These are phyloP conservation scores for Rotaria socialis DNA, from an alignment of 2,888 invertebrate species.

Conservation along the genomic window DNA sequence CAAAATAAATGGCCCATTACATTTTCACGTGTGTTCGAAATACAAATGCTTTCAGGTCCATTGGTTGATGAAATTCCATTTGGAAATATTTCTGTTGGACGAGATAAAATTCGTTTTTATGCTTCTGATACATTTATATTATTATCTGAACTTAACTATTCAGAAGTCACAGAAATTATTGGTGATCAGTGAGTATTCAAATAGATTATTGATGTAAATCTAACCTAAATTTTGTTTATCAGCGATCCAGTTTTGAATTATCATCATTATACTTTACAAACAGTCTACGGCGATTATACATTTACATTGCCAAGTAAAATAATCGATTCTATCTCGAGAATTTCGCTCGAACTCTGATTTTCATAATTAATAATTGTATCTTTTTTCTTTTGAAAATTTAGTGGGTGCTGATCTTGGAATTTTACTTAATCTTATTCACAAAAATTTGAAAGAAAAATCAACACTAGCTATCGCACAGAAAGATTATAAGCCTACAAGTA, in stretches of 20 bases:
- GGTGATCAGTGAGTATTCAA: background rate
- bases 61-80: background rate
- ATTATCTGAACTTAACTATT: background rate
- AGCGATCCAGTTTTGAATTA: constrained; percentile 25
- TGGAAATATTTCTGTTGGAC: background rate
- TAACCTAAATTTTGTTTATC: background rate
- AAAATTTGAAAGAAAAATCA: background rate
- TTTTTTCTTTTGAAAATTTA: background rate
- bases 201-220: background rate
- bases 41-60: constrained; percentile 56
- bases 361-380: no score
- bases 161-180: background rate
- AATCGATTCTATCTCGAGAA: background rate
- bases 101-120: background rate
- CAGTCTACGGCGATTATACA: constrained; percentile 20
- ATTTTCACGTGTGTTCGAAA: constrained; percentile 96
- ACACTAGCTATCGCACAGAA: constrained; percentile 28
- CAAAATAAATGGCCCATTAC: constrained; percentile 97
- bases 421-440: background rate
- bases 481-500: constrained; percentile 12
- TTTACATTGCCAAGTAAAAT: constrained; percentile 29
- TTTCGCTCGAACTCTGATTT: no score
- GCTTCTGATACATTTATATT: background rate
- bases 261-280: constrained; percentile 32
- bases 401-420: constrained; percentile 30